A percentile compares a stretch with the other conserved stretches of the same genome.
Evolutionary conservation across 2,113 vertebrate species (phyloP).

Genomic region (Gnathonemus longibarbis): DNA sequence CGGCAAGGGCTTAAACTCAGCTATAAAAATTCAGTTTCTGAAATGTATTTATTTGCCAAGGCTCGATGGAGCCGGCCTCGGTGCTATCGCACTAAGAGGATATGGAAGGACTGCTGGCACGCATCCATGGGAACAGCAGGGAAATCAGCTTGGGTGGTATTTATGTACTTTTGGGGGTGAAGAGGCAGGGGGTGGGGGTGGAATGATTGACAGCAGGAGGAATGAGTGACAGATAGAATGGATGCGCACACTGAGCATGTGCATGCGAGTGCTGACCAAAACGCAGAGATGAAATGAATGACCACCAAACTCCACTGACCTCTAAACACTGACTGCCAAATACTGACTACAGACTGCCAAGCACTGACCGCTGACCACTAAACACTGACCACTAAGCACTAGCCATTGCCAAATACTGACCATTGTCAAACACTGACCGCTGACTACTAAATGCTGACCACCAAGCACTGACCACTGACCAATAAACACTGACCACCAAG

Average conservation of each 20-base stretch:
- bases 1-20: background rate
- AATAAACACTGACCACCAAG: background rate
- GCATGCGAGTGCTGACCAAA: background rate
- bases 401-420: background rate
- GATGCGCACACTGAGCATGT: background rate
- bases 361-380: background rate
- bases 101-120: background rate
- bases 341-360: background rate
- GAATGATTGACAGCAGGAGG: background rate
- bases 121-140: background rate
- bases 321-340: background rate
- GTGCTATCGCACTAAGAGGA: constrained; percentile 8
- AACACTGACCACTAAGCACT: background rate
- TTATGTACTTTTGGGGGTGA: background rate
- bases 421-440: no score
- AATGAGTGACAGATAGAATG: background rate
- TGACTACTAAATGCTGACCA: background rate
- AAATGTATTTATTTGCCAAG: constrained; percentile 3
- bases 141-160: constrained; percentile 8
- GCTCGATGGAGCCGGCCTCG: background rate
- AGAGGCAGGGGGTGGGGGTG: background rate
- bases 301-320: background rate
- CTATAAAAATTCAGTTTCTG: background rate
- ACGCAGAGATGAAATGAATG: background rate
- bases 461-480: background rate